Evolutionary conservation across 2,888 invertebrate genomes (phyloP).

Genomic region (Rhaphigaster nebulosa): DNA sequence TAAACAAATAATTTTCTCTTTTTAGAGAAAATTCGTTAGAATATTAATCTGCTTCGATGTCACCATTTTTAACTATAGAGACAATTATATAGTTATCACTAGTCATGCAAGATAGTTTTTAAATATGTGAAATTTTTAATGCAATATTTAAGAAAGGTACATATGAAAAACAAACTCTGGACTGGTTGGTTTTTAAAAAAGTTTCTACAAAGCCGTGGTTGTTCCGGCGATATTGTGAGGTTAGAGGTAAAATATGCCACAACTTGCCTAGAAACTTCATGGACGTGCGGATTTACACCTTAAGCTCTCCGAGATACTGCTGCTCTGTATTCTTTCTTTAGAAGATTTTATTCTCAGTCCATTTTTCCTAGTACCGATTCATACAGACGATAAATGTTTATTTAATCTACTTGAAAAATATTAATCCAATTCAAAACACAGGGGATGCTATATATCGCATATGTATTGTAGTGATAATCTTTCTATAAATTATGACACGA

Average conservation of each 20-base stretch:
- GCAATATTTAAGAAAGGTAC: neutral
- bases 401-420: no score
- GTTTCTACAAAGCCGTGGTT: neutral
- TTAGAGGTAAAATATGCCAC: neutral
- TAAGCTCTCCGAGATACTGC: neutral
- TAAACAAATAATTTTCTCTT: no score
- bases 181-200: neutral
- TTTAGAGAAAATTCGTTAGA: no score
- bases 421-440: no score
- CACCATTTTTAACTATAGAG: no score
- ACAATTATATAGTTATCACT: no score
- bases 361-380: neutral
- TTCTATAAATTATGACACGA: no score
- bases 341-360: neutral
- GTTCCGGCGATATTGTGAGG: neutral
- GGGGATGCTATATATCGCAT: no score
- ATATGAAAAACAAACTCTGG: neutral
- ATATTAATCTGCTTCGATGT: no score
- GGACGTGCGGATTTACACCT: neutral
- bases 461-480: no score
- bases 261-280: neutral
- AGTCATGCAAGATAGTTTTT: no score
- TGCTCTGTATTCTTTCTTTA: neutral
- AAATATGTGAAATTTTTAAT: no score
- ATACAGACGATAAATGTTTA: neutral